Base-by-base conservation (phyloP, 2,888 invertebrate genomes). In the Epicampocera succincta region DNA sequence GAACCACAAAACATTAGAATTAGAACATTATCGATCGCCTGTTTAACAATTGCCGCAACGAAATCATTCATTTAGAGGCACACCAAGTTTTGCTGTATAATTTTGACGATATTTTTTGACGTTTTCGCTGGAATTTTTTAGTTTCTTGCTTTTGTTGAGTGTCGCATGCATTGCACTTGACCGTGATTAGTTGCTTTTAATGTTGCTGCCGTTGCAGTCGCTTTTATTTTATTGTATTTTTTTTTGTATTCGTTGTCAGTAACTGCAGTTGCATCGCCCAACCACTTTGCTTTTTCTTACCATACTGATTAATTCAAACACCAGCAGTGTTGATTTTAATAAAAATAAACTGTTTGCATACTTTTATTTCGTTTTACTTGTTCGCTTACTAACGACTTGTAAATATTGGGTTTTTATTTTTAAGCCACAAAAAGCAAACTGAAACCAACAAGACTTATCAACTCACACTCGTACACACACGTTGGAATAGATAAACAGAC, bases 131-230 rank as follows among this genome's bases (percentile, higher is more conserved):
- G 38, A 65, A 61, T 72, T 48, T 56, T 54, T 56, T 5, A 33
- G 8, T 58, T 40, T 21, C 3, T 5, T 17, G 29, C 17, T 56
- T 15, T 52, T 44, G 38, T 74, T 52, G 69, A 60, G 65, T 77
- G 82, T 82, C 82, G 61, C 74, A 69, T 80, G 25, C 66, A 73
- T 74, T 84, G 83, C 84, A 83, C 83, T 84, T 84, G 84, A 84
- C 80, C 84, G 77, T 83, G 80, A 83, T 76, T 82, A 78, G 69
- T 69, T 73, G 69, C 40, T 66, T 78, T 58, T 63, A 68, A 76
- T 69, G 76, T 69, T 58, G 40, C 19, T 69, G 63, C 66, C 38
- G 38, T 58, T 48, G 46, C 15, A 33, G 12, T 12, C 44, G 9
- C 3, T 25, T 25, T 42, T 50, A n/a, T 71, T 12, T 29, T n/a